A percentile compares a stretch with the other conserved stretches of the same genome.
phyloP scores from a whole-genome alignment of 2,888 invertebrate species.

The Drosophila mimica region DNA sequence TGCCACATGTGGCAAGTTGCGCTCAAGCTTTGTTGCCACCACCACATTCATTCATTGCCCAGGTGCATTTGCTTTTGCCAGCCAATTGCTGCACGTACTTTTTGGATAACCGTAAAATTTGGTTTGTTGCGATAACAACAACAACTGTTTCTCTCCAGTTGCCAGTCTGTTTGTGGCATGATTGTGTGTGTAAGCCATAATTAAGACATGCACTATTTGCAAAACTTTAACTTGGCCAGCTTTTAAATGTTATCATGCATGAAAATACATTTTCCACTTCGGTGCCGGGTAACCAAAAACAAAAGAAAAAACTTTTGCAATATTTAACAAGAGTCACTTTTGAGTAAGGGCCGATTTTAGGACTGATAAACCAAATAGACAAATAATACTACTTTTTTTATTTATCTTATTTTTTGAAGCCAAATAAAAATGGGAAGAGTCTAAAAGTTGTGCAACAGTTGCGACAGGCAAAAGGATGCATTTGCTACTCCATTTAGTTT shows the following conservation, averaged over 20 bases:
- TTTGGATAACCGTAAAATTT: conserved; percentile 64
- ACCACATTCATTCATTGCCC: conserved; percentile 24
- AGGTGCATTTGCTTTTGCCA: conserved; percentile 59
- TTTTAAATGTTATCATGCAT: conserved; percentile 12
- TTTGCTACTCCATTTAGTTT: background rate
- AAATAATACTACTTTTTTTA: background rate
- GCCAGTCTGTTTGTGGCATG: conserved; percentile 19
- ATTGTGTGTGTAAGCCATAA: conserved; percentile 8
- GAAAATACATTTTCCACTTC: conserved; percentile 16
- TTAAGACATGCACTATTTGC: conserved; percentile 9
- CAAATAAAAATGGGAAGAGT: rapidly evolving
- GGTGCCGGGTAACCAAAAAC: background rate
- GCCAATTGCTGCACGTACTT: conserved; percentile 52
- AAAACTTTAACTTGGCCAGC: conserved; percentile 26
- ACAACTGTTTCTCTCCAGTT: conserved; percentile 9
- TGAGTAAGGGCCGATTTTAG: background rate
- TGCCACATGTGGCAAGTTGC: conserved; percentile 77
- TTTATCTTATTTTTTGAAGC: background rate
- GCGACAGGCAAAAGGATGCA: background rate
- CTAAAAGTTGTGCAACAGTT: background rate
- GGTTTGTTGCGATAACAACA: conserved; percentile 49
- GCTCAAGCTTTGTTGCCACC: conserved; percentile 35
- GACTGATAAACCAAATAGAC: background rate
- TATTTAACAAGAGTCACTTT: background rate
- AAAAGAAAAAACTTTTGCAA: background rate